These are phyloP conservation scores for Palaemon carinicauda DNA, from an alignment of 1,140 invertebrate genomes.

Conservation along the genomic window DNA sequence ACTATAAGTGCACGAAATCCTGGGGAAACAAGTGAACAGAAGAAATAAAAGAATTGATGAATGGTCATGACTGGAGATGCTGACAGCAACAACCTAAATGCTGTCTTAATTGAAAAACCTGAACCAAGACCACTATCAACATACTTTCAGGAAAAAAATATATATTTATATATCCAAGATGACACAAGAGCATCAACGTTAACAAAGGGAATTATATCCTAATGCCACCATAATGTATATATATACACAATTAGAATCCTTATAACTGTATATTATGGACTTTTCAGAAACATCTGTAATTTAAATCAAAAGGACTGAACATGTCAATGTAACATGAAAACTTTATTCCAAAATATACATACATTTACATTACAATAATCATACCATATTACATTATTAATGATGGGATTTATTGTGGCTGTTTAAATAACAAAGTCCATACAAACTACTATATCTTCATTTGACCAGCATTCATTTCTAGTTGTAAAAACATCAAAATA, in stretches of 20 bases:
- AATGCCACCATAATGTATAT: constrained; percentile 29
- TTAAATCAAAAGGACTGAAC: not conserved
- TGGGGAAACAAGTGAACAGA: no score
- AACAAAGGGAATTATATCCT: not conserved
- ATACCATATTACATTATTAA: not conserved
- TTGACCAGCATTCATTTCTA: no score
- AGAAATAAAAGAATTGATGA: no score
- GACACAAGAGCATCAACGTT: constrained; percentile 11
- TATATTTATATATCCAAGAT: not conserved
- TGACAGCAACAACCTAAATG: not conserved
- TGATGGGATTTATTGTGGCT: not conserved
- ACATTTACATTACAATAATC: not conserved
- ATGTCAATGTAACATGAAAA: not conserved
- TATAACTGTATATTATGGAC: not conserved
- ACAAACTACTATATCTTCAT: not conserved
- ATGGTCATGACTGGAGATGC: not conserved
- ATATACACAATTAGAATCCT: constrained; percentile 8
- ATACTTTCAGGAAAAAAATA: not conserved
- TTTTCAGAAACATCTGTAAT: not conserved
- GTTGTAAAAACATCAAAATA: no score
- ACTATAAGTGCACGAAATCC: no score
- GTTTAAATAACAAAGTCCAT: not conserved
- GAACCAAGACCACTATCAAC: not conserved
- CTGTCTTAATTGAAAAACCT: not conserved
- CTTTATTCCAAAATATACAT: constrained; percentile 35